phyloP scores from a whole-genome alignment of 2,888 invertebrate genomes.

The Eupeodes latifasciatus region DNA sequence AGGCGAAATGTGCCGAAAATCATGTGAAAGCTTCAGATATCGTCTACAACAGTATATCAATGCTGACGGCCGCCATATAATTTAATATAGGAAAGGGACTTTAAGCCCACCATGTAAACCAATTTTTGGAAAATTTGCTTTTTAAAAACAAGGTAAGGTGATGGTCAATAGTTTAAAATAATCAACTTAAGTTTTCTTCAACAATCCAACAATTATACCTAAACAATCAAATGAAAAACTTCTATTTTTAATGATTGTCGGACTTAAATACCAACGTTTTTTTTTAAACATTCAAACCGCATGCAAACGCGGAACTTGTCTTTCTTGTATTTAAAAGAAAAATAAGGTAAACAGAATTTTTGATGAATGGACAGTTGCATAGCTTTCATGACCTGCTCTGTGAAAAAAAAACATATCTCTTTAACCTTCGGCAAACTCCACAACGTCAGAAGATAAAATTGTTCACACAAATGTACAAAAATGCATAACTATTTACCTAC shows the following conservation, averaged over 20 bases:
- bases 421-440: slow-evolving; percentile 17
- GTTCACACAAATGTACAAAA: slow-evolving; percentile 42
- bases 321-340: slow-evolving; percentile 26
- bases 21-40: too few species aligned
- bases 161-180: too few species aligned
- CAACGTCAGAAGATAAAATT: slow-evolving; percentile 6
- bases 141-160: too few species aligned
- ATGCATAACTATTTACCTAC: slow-evolving; percentile 65
- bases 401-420: slow-evolving; percentile 13
- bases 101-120: too few species aligned
- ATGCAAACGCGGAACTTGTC: slow-evolving; percentile 38
- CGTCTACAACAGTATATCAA: too few species aligned
- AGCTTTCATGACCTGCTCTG: slow-evolving; percentile 47
- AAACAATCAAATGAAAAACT: neutral
- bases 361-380: slow-evolving; percentile 39
- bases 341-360: slow-evolving; percentile 57
- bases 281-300: slow-evolving; percentile 11
- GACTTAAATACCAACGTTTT: neutral
- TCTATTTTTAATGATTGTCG: neutral
- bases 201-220: neutral
- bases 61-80: too few species aligned
- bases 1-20: too few species aligned
- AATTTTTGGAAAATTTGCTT: too few species aligned
- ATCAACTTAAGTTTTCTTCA: neutral
- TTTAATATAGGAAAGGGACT: too few species aligned